These are phyloP conservation scores for Tupaia tana DNA, from an alignment of 2,113 vertebrate genomes.

Conservation along the genomic window DNA sequence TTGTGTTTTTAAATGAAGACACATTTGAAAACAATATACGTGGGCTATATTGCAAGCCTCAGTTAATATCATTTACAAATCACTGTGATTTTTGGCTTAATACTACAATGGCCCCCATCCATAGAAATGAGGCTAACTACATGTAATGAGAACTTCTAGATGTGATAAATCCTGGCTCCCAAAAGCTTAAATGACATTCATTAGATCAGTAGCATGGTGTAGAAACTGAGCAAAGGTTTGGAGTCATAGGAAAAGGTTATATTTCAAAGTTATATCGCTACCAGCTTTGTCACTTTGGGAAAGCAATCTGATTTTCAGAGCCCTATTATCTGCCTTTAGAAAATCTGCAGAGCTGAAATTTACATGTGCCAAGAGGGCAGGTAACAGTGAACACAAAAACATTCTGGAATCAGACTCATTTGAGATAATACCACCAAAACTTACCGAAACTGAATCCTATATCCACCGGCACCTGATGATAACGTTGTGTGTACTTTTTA, in stretches of 20 bases:
- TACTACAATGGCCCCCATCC: background rate
- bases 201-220: background rate
- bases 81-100: background rate
- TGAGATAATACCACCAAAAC: background rate
- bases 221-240: background rate
- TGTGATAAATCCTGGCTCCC: background rate
- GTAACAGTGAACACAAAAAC: background rate
- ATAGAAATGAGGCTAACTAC: background rate
- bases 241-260: background rate
- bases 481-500: background rate
- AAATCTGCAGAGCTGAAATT: background rate
- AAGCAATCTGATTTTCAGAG: background rate
- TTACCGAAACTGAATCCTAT: background rate
- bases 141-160: constrained; percentile 28
- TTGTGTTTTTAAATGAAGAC: background rate
- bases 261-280: background rate
- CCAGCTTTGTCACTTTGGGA: background rate
- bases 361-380: background rate
- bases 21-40: constrained; percentile 5
- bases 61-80: constrained; percentile 37
- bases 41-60: background rate
- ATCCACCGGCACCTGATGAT: background rate
- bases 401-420: background rate
- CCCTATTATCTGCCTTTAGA: background rate
- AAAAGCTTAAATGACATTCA: constrained; percentile 11